Percentiles rank a stretch among this genome's conserved stretches.
These are phyloP conservation scores for Carcina quercana DNA, from an alignment of 2,888 invertebrate genomes.

Conservation along the genomic window DNA sequence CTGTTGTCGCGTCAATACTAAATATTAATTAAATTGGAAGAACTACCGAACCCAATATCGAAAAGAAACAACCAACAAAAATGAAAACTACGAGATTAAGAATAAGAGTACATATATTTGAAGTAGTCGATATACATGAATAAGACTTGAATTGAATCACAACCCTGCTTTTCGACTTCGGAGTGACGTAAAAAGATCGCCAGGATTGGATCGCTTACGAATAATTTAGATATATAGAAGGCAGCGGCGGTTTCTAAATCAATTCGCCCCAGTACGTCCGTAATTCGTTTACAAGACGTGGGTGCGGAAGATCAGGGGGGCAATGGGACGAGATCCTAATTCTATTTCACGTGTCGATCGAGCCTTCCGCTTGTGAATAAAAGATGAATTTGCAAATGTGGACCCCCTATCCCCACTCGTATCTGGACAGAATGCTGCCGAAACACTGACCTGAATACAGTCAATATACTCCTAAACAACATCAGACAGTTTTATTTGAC, in stretches of 20 bases:
- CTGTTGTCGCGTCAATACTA: too few species aligned
- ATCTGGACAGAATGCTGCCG: background rate
- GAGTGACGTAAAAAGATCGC: too few species aligned
- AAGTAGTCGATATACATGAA: background rate
- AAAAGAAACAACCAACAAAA: too few species aligned
- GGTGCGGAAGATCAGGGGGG: slow-evolving; percentile 18
- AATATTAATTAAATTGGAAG: too few species aligned
- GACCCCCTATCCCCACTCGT: slow-evolving; percentile 12
- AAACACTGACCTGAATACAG: slow-evolving; percentile 1
- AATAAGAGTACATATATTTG: background rate
- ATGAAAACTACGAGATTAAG: too few species aligned
- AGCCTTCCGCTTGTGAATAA: slow-evolving; percentile 34
- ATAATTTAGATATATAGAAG: too few species aligned
- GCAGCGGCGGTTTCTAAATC: background rate
- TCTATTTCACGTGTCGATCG: slow-evolving; percentile 25
- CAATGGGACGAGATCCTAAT: slow-evolving; percentile 28
- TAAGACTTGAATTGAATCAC: too few species aligned
- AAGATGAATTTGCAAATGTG: slow-evolving; percentile 38
- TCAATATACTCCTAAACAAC: background rate
- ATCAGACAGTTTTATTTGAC: slow-evolving; percentile 6
- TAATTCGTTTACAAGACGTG: slow-evolving; percentile 19
- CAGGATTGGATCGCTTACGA: too few species aligned
- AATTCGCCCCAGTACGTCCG: slow-evolving; percentile 4
- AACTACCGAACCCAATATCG: too few species aligned
- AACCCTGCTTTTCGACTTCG: too few species aligned